Evolutionary conservation across 2,113 vertebrate species (phyloP), one percentile per base, ranked within the genome.

Genomic region (Cephalopterus ornatus): DNA sequence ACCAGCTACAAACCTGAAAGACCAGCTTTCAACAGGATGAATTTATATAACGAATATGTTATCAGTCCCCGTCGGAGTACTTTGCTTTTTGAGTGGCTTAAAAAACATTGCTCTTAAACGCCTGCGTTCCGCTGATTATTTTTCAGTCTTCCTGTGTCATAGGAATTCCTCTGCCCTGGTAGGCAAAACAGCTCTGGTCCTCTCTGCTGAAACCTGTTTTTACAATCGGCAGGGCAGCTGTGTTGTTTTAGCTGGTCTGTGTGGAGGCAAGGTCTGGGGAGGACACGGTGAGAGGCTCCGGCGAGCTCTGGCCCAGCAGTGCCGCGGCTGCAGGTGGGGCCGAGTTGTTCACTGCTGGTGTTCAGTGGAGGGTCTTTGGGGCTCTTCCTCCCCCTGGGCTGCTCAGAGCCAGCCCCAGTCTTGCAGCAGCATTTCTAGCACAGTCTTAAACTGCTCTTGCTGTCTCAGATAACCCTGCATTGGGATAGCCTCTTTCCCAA

Each of bases 241-340:
- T 95, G 93, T 97, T 97, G 71, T 95, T 97, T 94, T 95, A 95
- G 93, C 89, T 96, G 94, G 67, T 79, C 49, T 65, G 22, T 76
- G 81, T 47, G 66, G 55, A 62, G 73, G 62, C 39, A 46, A 14
- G 94, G 91, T 41, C 94, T 68, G 87, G 74, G 72, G 81, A 91
- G 95, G 93, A 91, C 92, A 62, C 4, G 1, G 44, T 3, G 42
- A 27, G 74, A 50, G 62, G 79, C 73, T 79, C 24, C 0, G 0
- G 67, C 0, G 0, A 71, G 66, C 1, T 0, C 71, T 47, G n/a
- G 77, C 77, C 66, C 1, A 0, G 81, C 53, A 11, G 2, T 32
- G 71, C 66, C 1, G 0, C 7, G 4, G 55, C 74, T 1, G 0
- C 79, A 50, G 39, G n/a, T 77, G 87, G 70, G 66, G 21, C 49